phyloP scores from a whole-genome alignment of 2,113 vertebrate genomes.

The Channa argus region DNA sequence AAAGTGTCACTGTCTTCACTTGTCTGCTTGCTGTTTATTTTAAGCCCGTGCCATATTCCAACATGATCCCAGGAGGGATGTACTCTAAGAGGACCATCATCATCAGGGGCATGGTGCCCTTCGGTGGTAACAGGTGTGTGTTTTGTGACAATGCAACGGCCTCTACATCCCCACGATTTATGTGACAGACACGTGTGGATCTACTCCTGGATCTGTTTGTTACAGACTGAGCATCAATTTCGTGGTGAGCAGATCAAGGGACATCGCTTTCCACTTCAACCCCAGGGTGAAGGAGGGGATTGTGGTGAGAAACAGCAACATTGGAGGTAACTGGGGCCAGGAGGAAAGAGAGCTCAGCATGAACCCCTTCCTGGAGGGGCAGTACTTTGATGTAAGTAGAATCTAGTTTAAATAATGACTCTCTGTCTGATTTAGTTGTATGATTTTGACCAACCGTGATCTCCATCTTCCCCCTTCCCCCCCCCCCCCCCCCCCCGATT shows the following conservation, averaged over 20 bases:
- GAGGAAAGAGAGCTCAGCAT: conserved; percentile 78
- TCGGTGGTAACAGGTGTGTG: conserved; percentile 74
- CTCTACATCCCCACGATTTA: too few relatives aligned
- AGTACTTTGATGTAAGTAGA: conserved; percentile 88
- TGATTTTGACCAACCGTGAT: neutral
- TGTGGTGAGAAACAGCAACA: conserved; percentile 83
- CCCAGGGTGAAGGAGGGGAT: conserved; percentile 64
- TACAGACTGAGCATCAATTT: conserved; percentile 85
- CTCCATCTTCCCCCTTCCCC: too few relatives aligned
- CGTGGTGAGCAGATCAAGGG: conserved; percentile 57
- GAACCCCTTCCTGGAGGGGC: conserved; percentile 85
- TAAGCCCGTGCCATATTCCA: conserved; percentile 82
- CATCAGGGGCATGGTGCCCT: conserved; percentile 83
- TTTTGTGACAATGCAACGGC: neutral
- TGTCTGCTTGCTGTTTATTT: conserved; percentile 8
- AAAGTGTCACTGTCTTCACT: too few relatives aligned
- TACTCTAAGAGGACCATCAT: conserved; percentile 84
- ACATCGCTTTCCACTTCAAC: conserved; percentile 86
- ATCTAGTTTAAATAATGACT: too few relatives aligned
- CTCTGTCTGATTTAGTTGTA: neutral
- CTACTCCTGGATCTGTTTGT: neutral
- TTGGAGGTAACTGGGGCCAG: conserved; percentile 79
- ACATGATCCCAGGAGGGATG: conserved; percentile 82
- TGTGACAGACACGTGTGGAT: neutral
- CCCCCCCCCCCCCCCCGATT: too few relatives aligned